A percentile compares a stretch with the other conserved stretches of the same genome.
phyloP scores from a whole-genome alignment of 1,140 invertebrate genomes.

The Zaprionus nigranus region DNA sequence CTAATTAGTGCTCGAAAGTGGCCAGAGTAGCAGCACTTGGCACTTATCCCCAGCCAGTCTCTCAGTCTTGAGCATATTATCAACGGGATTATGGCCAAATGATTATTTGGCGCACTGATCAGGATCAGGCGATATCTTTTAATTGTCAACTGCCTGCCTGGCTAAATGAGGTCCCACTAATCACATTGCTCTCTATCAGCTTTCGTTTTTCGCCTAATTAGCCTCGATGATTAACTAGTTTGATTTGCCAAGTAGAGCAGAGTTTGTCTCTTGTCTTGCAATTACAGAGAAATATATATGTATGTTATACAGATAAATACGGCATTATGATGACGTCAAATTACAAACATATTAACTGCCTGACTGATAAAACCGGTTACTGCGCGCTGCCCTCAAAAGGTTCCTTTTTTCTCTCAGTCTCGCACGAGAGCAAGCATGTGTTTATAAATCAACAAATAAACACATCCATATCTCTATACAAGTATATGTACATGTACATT shows the following conservation, averaged over 20 bases:
- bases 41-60: neutral
- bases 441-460: slow-evolving; percentile 20
- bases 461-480: slow-evolving; percentile 6
- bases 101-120: neutral
- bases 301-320: slow-evolving; percentile 16
- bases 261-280: slow-evolving; percentile 16
- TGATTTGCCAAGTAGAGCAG: slow-evolving; percentile 52
- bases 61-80: neutral
- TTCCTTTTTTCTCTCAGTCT: slow-evolving; percentile 34
- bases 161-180: slow-evolving; percentile 39
- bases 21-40: slow-evolving; percentile 16
- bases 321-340: slow-evolving; percentile 52
- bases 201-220: slow-evolving; percentile 56
- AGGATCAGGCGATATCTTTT: slow-evolving; percentile 41
- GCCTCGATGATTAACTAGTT: slow-evolving; percentile 20
- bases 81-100: neutral
- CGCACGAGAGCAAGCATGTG: slow-evolving; percentile 3
- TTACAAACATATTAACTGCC: slow-evolving; percentile 39
- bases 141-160: slow-evolving; percentile 56
- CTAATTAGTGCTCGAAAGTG: slow-evolving; percentile 62
- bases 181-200: slow-evolving; percentile 15
- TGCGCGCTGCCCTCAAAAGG: slow-evolving; percentile 51
- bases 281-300: slow-evolving; percentile 34
- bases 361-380: slow-evolving; percentile 62
- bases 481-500: slow-evolving; percentile 15